phyloP scores from a whole-genome alignment of 2,888 invertebrate species.

The Zaprionus obscuricornis region DNA sequence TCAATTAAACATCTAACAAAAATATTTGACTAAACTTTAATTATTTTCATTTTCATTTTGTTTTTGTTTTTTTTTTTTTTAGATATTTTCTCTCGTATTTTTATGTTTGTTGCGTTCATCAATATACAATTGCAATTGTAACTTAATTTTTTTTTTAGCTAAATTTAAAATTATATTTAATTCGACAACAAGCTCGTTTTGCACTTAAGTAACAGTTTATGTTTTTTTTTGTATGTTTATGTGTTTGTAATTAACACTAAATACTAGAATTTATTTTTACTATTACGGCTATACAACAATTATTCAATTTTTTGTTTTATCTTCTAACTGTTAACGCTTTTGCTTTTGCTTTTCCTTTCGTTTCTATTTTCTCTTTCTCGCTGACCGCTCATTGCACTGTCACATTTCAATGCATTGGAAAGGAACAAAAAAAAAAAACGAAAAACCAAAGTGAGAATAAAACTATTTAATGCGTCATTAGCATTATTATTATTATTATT shows the following conservation, averaged over 20 bases:
- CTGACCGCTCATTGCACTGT: no score
- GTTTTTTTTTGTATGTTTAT: slow-evolving; percentile 19
- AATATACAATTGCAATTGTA: slow-evolving; percentile 31
- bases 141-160: slow-evolving; percentile 43
- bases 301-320: slow-evolving; percentile 3
- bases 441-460: slow-evolving; percentile 47
- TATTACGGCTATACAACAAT: slow-evolving; percentile 62
- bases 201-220: slow-evolving; percentile 71
- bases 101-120: no score
- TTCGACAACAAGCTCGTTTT: slow-evolving; percentile 80
- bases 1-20: slow-evolving; percentile 62
- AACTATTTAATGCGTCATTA: slow-evolving; percentile 22
- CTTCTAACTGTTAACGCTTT: background rate
- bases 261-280: slow-evolving; percentile 21
- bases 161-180: slow-evolving; percentile 65
- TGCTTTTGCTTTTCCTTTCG: background rate
- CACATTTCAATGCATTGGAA: slow-evolving; percentile 20
- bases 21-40: slow-evolving; percentile 25
- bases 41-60: slow-evolving; percentile 12
- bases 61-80: background rate
- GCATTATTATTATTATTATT: slow-evolving; percentile 10
- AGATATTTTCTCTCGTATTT: no score
- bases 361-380: no score
- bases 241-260: slow-evolving; percentile 13
- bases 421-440: no score